Evolutionary conservation across 2,888 invertebrate species (phyloP), one percentile per base, ranked within the genome.

Genomic region (Auanema freiburgensis): DNA sequence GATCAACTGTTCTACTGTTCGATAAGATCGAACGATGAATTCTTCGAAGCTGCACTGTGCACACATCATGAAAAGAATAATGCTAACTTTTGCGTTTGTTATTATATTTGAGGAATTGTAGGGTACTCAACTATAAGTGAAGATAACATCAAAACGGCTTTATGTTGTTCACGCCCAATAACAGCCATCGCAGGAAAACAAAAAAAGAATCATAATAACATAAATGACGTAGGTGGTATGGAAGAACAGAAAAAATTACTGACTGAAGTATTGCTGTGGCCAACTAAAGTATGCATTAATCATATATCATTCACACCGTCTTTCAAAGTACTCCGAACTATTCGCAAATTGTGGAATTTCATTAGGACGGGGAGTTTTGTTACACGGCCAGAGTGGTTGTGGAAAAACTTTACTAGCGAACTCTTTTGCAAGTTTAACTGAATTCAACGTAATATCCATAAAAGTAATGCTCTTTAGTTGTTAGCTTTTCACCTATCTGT

Each of bases 351-450:
- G 74, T 55, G 77, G 78, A 0, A 59, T 81, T 1, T 65, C 72
- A 6, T 58, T 79, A 8, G 77, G 79, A 25, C 64, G 76, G 46
- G 78, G 79, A 1, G 76, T 79, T 3, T 62, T 81, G n/a, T 68
- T 81, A 16, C 75, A 80, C 58, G 81, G 81, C 8, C 77, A 79
- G 5, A 76, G 71, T 65, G 80, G 80, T 40, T 80, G 79, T 54
- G 74, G 74, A 44, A 81, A 81, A 52, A 78, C 81, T 2, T 67
- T 81, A 42, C 52, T 81, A 11, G 74, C 77, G 0, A 72, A 76
- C 25, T 79, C 80, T 2, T 66, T 77, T 41, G 73, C 76, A 10
- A 68, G 69, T 2, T 70, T 77, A 42, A 70, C 74, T 0, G 67
- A 70, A 12, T 74, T 76, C 51, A 76, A 73, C 59, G 71, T 78